Conservation (phyloP, 2,797 vertebrate species). For the Diceros bicornis region DNA sequence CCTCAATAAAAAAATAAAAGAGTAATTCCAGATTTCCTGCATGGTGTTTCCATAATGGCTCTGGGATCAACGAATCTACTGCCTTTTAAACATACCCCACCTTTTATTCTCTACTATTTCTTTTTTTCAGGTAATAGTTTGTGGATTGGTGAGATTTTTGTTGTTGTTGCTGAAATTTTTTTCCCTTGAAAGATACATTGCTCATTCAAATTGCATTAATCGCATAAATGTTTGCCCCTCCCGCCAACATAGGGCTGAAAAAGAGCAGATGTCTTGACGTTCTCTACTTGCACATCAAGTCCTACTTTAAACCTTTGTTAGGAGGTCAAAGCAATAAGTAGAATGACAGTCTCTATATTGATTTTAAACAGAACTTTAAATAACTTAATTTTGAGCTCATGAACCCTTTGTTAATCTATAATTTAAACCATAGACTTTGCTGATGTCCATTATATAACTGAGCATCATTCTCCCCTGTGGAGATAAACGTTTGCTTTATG, state of each 20-base stretch:
- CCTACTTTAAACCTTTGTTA: constrained; percentile 73
- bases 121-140: constrained; percentile 45
- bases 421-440: not conserved
- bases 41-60: constrained; percentile 36
- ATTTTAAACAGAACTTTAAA: constrained; percentile 77
- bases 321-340: constrained; percentile 73
- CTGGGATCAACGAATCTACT: constrained; percentile 73
- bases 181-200: constrained; percentile 74
- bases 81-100: not conserved
- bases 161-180: not conserved
- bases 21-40: constrained; percentile 71
- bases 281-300: constrained; percentile 63
- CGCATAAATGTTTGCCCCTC: constrained; percentile 72
- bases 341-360: constrained; percentile 70
- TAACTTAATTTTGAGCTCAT: constrained; percentile 60
- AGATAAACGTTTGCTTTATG: constrained; percentile 79
- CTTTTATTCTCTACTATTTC: not conserved
- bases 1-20: not conserved
- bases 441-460: constrained; percentile 71
- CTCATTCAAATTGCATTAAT: constrained; percentile 82
- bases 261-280: constrained; percentile 80
- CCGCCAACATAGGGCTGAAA: constrained; percentile 77
- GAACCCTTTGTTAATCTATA: constrained; percentile 75
- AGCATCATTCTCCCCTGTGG: constrained; percentile 57
- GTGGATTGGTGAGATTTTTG: not conserved